Percentiles rank a stretch among this genome's conserved stretches.
These are phyloP conservation scores for Drosophila monieri DNA, from an alignment of 2,888 invertebrate genomes.

Conservation along the genomic window DNA sequence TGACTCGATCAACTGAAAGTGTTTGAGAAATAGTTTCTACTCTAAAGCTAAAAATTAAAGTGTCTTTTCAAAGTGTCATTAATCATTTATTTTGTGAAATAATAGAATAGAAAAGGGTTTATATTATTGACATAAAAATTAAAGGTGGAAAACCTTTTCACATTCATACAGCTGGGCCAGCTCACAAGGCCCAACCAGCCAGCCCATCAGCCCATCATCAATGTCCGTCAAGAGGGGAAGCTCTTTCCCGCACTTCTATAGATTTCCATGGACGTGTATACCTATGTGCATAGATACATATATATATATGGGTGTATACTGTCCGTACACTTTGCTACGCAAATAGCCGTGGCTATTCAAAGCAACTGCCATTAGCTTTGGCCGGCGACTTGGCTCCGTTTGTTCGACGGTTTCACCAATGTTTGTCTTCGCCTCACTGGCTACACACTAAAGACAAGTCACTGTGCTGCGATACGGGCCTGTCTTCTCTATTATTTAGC, in stretches of 20 bases:
- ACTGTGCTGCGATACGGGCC: conserved; percentile 4
- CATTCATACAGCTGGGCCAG: conserved; percentile 13
- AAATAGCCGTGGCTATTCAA: conserved; percentile 66
- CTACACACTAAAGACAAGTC: conserved; percentile 43
- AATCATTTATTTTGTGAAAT: conserved; percentile 6
- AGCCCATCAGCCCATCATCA: conserved; percentile 18
- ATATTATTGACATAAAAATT: too few species aligned
- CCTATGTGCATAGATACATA: conserved; percentile 1
- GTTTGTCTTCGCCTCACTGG: conserved; percentile 60
- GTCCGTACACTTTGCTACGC: conserved; percentile 70
- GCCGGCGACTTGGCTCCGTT: conserved; percentile 15
- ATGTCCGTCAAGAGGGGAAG: conserved; percentile 29
- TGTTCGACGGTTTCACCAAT: conserved; percentile 42
- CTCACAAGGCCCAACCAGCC: conserved; percentile 17
- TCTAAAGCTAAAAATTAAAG: neutral
- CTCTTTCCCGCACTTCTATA: conserved; percentile 10
- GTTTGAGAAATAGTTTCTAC: neutral
- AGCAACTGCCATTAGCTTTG: conserved; percentile 65
- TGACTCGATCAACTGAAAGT: conserved; percentile 40
- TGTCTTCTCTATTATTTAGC: conserved; percentile 74
- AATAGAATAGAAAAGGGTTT: neutral
- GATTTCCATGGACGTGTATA: conserved; percentile 12
- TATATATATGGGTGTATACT: conserved; percentile 13
- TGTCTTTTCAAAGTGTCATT: neutral
- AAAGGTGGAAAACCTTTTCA: neutral